Percentiles rank a stretch among this genome's conserved stretches.
Conservation (phyloP, 2,797 vertebrate species). For the Varecia variegata region DNA sequence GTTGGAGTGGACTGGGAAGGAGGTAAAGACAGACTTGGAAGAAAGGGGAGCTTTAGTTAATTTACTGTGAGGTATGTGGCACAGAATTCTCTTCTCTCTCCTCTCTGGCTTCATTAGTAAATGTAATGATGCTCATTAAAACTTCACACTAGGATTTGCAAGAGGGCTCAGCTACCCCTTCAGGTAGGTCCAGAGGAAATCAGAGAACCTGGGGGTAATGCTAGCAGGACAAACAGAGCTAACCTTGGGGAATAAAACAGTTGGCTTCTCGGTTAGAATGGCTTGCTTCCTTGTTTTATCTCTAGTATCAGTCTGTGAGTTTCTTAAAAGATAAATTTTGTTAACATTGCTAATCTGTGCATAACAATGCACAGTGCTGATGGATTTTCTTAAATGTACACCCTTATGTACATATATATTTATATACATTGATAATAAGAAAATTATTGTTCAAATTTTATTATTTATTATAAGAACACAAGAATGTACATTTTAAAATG, state of each 20-base stretch:
- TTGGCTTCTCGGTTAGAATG: background rate
- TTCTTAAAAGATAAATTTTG: slow-evolving; percentile 8
- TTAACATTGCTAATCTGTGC: background rate
- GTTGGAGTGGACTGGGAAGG: background rate
- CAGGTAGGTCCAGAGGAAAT: background rate
- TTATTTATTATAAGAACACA: background rate
- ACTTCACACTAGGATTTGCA: background rate
- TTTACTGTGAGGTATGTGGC: background rate
- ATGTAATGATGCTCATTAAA: background rate
- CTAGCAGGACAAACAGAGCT: background rate
- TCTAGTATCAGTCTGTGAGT: background rate
- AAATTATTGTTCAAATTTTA: background rate
- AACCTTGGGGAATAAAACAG: background rate
- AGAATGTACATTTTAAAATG: background rate
- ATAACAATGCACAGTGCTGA: background rate
- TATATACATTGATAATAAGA: too few relatives aligned
- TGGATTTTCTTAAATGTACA: background rate
- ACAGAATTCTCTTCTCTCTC: background rate
- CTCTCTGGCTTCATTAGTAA: background rate
- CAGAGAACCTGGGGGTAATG: background rate
- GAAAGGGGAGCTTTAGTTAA: background rate
- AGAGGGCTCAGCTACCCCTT: background rate
- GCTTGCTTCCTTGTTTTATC: background rate
- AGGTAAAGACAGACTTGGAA: background rate
- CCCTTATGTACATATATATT: background rate